Base-by-base conservation (phyloP, 2,113 vertebrate species). In the Chionis minor region DNA sequence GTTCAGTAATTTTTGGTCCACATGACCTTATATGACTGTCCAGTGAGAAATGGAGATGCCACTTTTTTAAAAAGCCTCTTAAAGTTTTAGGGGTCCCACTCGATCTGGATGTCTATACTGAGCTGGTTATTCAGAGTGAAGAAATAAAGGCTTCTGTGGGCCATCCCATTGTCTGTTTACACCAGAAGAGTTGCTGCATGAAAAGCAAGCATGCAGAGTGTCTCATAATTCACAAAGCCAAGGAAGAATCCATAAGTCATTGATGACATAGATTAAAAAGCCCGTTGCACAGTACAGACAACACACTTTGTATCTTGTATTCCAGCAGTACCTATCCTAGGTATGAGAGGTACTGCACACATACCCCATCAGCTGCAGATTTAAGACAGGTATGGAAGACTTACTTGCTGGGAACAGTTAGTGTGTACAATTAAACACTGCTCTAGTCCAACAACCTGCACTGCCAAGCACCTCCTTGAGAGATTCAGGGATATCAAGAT, bases 341-440 rank as follows among this genome's bases (percentile, higher is more conserved):
- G 49, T 51, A 9, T 0, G 1, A 61, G 8, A 70, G 19, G 18
- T 18, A 47, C 5, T 32, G 44, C 79, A 52, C 1, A 49, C 12
- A 47, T 59, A 47, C 10, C 20, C 45, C 11, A 8, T 2, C 45
- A 70, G 59, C 69, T 81, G 65, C 85, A 84, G 35, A 30, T 44
- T 44, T 44, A 56, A 58, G 35, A 42, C 15, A 70, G 22, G 16
- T 10, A 81, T 4, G 26, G 69, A 74, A 75, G 40, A 55, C 49
- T 47, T 19, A 52, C 49, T 47, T 19, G 8, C 33, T 4, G 5
- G 59, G 26, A 91, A 30, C 24, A 51, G 35, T 4, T 19, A 67
- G 17, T 7, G 56, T 9, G 40, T 10, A 56, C 9, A 54, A 33
- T 30, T 26, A 45, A 54, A 12, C 23, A 32, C 15, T 47, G 52